phyloP scores from a whole-genome alignment of 2,113 vertebrate species.

The Columba livia region DNA sequence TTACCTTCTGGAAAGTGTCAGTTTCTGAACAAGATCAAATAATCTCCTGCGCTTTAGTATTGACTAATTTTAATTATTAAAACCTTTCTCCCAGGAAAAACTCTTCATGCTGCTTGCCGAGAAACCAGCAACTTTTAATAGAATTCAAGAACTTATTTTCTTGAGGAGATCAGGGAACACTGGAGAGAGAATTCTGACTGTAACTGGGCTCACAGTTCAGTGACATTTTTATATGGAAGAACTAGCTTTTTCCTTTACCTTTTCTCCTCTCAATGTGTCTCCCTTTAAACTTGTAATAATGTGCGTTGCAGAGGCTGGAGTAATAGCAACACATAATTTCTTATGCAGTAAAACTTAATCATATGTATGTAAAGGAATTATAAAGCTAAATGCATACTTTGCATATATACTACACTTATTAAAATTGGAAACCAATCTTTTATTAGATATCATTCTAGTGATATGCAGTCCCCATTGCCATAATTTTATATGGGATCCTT shows the following conservation, averaged over 20 bases:
- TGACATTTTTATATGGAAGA: neutral
- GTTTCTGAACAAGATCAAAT: constrained; percentile 74
- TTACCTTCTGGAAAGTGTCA: constrained; percentile 63
- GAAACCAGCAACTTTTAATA: constrained; percentile 67
- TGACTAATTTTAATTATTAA: constrained; percentile 80
- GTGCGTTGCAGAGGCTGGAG: neutral
- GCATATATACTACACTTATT: neutral
- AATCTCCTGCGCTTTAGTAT: constrained; percentile 53
- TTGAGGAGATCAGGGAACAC: constrained; percentile 46
- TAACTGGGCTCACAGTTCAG: neutral
- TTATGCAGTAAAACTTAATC: neutral
- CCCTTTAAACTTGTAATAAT: neutral
- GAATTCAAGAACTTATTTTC: constrained; percentile 63
- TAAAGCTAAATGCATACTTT: neutral
- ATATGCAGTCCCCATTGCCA: neutral
- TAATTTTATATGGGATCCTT: neutral
- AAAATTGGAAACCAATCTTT: neutral
- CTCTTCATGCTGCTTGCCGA: constrained; percentile 54
- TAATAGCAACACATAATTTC: neutral
- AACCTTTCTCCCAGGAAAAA: constrained; percentile 70
- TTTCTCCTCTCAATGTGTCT: neutral
- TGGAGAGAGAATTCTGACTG: constrained; percentile 43
- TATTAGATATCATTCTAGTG: neutral
- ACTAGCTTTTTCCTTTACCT: neutral
- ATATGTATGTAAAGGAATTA: neutral